A percentile compares a stretch with the other conserved stretches of the same genome.
Evolutionary conservation across 2,113 vertebrate genomes (phyloP).

Genomic region (Clarias magur): DNA sequence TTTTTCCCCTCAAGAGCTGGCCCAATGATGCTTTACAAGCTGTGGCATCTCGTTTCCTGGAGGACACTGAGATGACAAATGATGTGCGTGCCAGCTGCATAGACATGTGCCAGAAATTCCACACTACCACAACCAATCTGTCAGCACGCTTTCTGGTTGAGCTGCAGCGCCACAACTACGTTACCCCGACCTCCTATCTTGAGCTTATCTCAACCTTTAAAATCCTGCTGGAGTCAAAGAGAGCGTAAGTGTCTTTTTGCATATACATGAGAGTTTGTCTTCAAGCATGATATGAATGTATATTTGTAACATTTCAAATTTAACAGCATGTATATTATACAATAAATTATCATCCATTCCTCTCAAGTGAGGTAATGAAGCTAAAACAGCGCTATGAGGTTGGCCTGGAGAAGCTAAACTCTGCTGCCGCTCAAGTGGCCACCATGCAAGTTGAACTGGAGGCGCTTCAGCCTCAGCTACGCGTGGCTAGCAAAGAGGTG

Average conservation of each 20-base stretch:
- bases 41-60: conserved; percentile 83
- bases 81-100: conserved; percentile 79
- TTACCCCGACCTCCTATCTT: conserved; percentile 90
- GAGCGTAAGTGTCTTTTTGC: conserved; percentile 71
- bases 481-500: conserved; percentile 82
- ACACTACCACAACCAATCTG: conserved; percentile 81
- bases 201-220: conserved; percentile 93
- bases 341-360: neutral
- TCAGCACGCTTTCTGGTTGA: conserved; percentile 77
- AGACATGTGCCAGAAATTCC: conserved; percentile 88
- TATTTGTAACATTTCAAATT: neutral
- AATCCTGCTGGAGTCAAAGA: conserved; percentile 77
- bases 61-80: conserved; percentile 85
- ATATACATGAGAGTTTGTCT: neutral
- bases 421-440: conserved; percentile 82
- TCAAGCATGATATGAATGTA: too few relatives aligned
- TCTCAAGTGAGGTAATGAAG: conserved; percentile 80
- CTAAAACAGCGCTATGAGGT: conserved; percentile 85
- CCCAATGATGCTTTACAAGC: conserved; percentile 89
- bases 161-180: conserved; percentile 86
- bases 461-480: conserved; percentile 84
- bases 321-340: neutral
- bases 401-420: conserved; percentile 85
- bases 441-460: conserved; percentile 85
- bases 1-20: conserved; percentile 76